phyloP scores from a whole-genome alignment of 2,888 invertebrate species.

The Pandemis corylana region DNA sequence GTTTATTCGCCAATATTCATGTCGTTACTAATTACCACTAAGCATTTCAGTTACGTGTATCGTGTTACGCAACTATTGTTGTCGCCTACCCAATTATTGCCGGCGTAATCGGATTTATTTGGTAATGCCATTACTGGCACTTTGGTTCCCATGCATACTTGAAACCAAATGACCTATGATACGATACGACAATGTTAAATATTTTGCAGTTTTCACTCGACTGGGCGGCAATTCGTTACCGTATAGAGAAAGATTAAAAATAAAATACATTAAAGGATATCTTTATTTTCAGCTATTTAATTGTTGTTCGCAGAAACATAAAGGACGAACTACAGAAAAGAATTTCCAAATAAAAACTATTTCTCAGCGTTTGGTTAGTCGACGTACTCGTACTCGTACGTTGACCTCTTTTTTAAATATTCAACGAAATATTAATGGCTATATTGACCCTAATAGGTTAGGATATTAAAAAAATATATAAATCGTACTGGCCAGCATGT shows the following conservation, averaged over 20 bases:
- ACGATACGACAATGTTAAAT: neutral
- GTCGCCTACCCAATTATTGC: conserved; percentile 59
- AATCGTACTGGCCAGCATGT: neutral
- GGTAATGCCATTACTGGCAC: conserved; percentile 63
- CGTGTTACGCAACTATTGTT: conserved; percentile 50
- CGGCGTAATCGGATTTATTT: conserved; percentile 60
- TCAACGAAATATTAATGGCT: too few relatives aligned
- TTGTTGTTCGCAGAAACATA: too few relatives aligned
- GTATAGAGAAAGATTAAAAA: conserved; percentile 18
- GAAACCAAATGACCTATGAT: conserved; percentile 1
- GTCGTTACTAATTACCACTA: neutral
- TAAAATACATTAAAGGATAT: neutral
- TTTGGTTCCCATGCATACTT: conserved; percentile 41
- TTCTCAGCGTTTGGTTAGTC: too few relatives aligned
- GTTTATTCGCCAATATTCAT: neutral
- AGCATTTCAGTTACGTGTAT: conserved; percentile 30
- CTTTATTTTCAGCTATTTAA: too few relatives aligned
- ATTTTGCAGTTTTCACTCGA: neutral
- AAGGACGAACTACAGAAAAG: too few relatives aligned
- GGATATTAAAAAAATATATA: too few relatives aligned
- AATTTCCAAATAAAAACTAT: too few relatives aligned
- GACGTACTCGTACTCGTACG: too few relatives aligned
- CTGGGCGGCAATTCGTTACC: neutral
- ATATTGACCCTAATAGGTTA: too few relatives aligned
- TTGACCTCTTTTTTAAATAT: too few relatives aligned